Conservation (phyloP, 2,113 vertebrate genomes). For the Eudyptes chrysolophus region DNA sequence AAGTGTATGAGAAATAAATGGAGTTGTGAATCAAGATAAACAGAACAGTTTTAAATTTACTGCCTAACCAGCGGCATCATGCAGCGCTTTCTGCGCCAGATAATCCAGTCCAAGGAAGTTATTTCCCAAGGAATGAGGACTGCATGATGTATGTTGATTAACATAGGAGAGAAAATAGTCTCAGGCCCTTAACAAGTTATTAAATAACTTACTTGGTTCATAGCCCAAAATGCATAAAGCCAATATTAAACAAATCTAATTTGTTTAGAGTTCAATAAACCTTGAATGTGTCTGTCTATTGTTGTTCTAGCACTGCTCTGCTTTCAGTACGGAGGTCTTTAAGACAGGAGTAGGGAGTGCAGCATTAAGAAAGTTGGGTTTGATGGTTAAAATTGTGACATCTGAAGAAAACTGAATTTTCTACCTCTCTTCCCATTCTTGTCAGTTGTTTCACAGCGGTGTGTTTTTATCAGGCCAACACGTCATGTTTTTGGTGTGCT, state of each 20-base stretch:
- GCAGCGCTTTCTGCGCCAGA: not conserved
- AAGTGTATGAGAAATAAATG: not conserved
- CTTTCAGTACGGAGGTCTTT: not conserved
- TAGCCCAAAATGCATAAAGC: not conserved
- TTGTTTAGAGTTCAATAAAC: not conserved
- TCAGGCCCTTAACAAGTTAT: not conserved
- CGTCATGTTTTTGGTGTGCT: not conserved
- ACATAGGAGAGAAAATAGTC: not conserved
- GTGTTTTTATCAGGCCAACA: not conserved
- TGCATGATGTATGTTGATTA: not conserved
- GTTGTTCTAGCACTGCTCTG: not conserved
- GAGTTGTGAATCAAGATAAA: slow-evolving; percentile 10
- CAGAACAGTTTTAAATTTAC: slow-evolving; percentile 7
- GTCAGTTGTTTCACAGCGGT: not conserved
- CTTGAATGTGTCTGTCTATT: not conserved
- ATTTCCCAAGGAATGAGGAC: not conserved
- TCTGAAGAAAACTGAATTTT: not conserved
- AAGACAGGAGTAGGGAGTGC: not conserved
- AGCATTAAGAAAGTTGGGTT: not conserved
- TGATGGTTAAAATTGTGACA: not conserved
- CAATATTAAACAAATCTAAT: not conserved
- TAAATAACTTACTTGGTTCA: not conserved
- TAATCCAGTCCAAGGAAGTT: not conserved
- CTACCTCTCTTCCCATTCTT: not conserved
- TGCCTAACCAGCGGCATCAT: not conserved